Evolutionary conservation across 2,797 vertebrate genomes (phyloP).

Genomic region (Sebastes cheni): DNA sequence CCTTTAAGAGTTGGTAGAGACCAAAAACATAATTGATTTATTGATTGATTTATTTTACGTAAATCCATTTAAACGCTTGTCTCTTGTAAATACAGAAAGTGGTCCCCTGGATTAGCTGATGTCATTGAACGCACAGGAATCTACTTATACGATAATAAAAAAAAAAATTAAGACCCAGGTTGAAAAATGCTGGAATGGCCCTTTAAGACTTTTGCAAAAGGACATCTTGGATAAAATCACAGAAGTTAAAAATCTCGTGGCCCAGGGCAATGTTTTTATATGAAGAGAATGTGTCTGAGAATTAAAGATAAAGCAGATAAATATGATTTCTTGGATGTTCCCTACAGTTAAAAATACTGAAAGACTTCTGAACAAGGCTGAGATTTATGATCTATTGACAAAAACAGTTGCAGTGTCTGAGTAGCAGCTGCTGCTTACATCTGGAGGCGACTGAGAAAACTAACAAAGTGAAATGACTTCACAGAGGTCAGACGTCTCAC

Average conservation of each 20-base stretch:
- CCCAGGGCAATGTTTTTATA: not conserved
- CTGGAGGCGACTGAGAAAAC: not conserved
- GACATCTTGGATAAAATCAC: not conserved
- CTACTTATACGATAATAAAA: not conserved
- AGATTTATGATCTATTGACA: not conserved
- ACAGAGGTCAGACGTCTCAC: not conserved
- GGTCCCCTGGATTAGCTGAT: not conserved
- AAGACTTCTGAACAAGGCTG: not conserved
- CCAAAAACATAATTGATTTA: no score
- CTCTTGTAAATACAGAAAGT: not conserved
- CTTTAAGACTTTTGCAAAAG: not conserved
- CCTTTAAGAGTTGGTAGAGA: no score
- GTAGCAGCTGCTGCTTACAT: not conserved
- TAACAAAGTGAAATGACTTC: slow-evolving; percentile 1
- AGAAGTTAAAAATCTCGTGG: not conserved
- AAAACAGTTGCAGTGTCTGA: not conserved
- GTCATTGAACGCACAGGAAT: not conserved
- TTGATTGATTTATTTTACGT: not conserved
- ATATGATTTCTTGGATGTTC: not conserved
- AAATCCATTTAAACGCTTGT: not conserved
- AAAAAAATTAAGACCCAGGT: not conserved
- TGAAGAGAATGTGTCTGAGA: not conserved
- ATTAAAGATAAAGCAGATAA: not conserved
- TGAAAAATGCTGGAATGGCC: not conserved
- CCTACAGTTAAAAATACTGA: not conserved